phyloP scores from a whole-genome alignment of 2,888 invertebrate species.

The Cheilosia vulpina region DNA sequence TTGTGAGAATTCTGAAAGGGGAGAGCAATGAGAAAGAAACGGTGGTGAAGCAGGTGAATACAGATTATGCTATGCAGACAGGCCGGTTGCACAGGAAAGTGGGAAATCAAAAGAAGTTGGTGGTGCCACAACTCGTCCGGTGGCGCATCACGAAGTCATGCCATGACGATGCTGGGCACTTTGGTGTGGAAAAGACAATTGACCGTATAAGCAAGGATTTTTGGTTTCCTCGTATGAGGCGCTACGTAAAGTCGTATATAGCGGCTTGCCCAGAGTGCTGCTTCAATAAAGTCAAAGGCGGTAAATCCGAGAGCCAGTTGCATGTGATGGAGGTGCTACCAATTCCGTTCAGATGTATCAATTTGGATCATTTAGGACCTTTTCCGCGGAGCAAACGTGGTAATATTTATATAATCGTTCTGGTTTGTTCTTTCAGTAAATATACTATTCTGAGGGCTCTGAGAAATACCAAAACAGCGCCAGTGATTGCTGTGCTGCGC shows the following conservation, averaged over 20 bases:
- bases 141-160: constrained; percentile 23
- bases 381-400: constrained; percentile 59
- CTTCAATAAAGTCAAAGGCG: too few relatives aligned
- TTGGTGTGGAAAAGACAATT: constrained; percentile 19
- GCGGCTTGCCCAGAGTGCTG: too few relatives aligned
- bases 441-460: too few relatives aligned
- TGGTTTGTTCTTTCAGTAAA: too few relatives aligned
- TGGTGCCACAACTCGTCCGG: constrained; percentile 21
- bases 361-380: constrained; percentile 74
- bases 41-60: background rate
- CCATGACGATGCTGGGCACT: constrained; percentile 25
- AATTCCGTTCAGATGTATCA: constrained; percentile 60
- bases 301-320: too few relatives aligned
- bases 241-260: too few relatives aligned
- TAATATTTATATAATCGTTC: background rate
- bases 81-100: too few relatives aligned
- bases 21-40: too few relatives aligned
- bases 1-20: background rate
- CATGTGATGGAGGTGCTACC: constrained; percentile 28
- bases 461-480: too few relatives aligned
- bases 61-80: background rate
- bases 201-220: constrained; percentile 41
- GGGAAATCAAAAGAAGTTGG: too few relatives aligned
- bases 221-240: constrained; percentile 69
- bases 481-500: too few relatives aligned